phyloP scores from a whole-genome alignment of 2,797 vertebrate species.

The Spinus olivaceus region DNA sequence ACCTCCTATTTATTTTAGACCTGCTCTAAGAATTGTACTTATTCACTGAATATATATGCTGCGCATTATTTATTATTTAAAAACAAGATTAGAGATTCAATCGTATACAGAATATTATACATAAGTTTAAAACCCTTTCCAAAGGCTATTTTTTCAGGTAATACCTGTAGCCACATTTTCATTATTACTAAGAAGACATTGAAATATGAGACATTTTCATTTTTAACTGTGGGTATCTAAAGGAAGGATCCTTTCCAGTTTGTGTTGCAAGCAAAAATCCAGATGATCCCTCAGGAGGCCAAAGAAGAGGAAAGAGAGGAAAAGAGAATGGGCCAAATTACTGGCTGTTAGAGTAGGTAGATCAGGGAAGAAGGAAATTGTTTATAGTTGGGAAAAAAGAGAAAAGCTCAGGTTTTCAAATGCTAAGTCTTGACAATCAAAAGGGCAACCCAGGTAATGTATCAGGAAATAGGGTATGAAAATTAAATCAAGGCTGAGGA shows the following conservation, averaged over 20 bases:
- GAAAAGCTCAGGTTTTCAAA: not conserved
- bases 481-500: not conserved
- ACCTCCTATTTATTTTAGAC: not conserved
- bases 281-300: not conserved
- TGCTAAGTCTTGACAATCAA: not conserved
- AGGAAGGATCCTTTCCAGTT: not conserved
- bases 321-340: not conserved
- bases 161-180: not conserved
- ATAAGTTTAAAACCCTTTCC: not conserved
- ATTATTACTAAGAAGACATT: not conserved
- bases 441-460: not conserved
- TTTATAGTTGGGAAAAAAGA: not conserved
- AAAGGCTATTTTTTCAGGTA: not conserved
- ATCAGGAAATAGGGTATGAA: not conserved
- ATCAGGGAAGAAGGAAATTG: not conserved
- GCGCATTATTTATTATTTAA: not conserved
- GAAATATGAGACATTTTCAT: not conserved
- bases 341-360: not conserved
- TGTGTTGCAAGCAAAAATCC: not conserved
- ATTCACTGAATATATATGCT: not conserved
- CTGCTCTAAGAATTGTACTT: not conserved
- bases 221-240: not conserved
- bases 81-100: not conserved
- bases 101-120: rapidly evolving
- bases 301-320: not conserved